A percentile compares a stretch with the other conserved stretches of the same genome.
These are phyloP conservation scores for Nasua narica DNA, from an alignment of 2,797 vertebrate species.

Conservation along the genomic window DNA sequence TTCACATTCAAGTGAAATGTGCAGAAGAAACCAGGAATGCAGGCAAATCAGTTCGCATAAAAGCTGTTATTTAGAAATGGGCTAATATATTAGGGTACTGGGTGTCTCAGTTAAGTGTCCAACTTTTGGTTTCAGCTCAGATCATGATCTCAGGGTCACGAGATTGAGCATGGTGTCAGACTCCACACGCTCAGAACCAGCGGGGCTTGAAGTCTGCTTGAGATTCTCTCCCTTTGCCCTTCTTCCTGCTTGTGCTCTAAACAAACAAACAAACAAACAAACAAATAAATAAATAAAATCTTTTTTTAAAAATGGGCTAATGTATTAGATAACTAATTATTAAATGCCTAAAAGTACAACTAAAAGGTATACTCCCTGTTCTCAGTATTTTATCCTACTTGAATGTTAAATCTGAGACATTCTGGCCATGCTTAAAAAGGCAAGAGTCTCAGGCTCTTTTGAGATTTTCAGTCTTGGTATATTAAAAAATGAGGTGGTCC, in stretches of 20 bases:
- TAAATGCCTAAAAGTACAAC: not conserved
- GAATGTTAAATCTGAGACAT: not conserved
- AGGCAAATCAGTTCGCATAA: not conserved
- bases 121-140: not conserved
- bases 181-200: not conserved
- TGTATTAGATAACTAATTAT: not conserved
- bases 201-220: too few species aligned
- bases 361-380: not conserved
- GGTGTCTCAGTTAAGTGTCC: not conserved
- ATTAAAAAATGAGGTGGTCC: not conserved
- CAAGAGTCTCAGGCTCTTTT: not conserved
- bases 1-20: not conserved
- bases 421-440: not conserved
- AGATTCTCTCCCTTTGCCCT: not conserved
- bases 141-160: not conserved
- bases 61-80: slow-evolving; percentile 26
- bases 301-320: not conserved
- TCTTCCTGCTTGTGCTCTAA: not conserved
- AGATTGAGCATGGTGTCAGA: not conserved
- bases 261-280: too few species aligned
- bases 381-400: too few species aligned
- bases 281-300: too few species aligned
- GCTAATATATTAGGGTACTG: not conserved
- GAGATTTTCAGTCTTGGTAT: not conserved
- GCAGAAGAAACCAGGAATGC: not conserved